Percentiles rank a stretch among this genome's conserved stretches.
Conservation (phyloP, 2,113 vertebrate genomes). For the Neodontobutis hainanensis region DNA sequence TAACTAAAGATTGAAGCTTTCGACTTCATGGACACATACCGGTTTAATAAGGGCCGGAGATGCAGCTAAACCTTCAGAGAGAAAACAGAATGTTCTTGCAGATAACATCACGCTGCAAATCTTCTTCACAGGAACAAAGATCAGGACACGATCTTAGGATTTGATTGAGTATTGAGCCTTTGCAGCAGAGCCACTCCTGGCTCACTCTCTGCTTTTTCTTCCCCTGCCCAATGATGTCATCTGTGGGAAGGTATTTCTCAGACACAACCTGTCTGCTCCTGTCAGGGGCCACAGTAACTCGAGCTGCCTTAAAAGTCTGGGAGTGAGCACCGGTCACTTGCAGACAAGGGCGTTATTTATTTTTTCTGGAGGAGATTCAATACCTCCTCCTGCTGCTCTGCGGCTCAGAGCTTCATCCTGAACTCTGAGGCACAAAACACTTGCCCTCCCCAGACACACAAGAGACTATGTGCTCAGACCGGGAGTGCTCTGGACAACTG, state of each 20-base stretch:
- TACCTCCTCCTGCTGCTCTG: constrained; percentile 62
- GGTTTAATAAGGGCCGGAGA: constrained; percentile 37
- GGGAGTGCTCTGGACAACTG: constrained; percentile 27
- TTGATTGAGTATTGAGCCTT: constrained; percentile 53
- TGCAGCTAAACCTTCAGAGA: constrained; percentile 32
- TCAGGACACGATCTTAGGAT: constrained; percentile 47
- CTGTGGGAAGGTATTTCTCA: constrained; percentile 77
- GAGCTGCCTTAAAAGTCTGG: constrained; percentile 77
- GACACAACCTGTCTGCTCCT: constrained; percentile 80
- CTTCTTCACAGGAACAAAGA: constrained; percentile 33
- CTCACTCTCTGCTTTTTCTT: constrained; percentile 40
- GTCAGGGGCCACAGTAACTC: constrained; percentile 77
- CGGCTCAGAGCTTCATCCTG: constrained; percentile 34
- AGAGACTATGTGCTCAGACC: constrained; percentile 47
- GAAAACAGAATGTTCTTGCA: constrained; percentile 50
- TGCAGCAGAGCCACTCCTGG: constrained; percentile 40
- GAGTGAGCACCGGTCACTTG: constrained; percentile 76
- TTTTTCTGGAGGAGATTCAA: constrained; percentile 77
- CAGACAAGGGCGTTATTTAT: constrained; percentile 82
- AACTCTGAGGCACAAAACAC: constrained; percentile 47
- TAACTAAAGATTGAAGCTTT: constrained; percentile 41
- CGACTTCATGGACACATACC: constrained; percentile 39
- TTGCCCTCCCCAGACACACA: constrained; percentile 48
- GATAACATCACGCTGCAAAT: constrained; percentile 51
- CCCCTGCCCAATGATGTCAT: constrained; percentile 73